phyloP scores from a whole-genome alignment of 2,888 invertebrate genomes.

The Disparrhopalites patrizii region DNA sequence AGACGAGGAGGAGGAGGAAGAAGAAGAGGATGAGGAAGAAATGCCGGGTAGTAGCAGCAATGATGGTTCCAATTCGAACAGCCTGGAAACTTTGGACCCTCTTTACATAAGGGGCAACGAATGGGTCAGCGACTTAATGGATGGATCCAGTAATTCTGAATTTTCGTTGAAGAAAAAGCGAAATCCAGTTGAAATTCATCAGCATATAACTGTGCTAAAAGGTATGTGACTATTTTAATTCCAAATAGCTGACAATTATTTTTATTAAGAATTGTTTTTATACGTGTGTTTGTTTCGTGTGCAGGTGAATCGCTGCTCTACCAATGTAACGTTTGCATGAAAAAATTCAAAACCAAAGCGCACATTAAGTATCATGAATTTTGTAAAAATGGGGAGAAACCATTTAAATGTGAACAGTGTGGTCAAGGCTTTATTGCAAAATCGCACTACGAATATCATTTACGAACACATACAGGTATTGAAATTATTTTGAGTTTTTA shows the following conservation, averaged over 20 bases:
- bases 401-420: constrained; percentile 56
- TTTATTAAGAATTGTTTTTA: neutral
- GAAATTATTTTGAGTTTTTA: neutral
- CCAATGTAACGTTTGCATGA: constrained; percentile 65
- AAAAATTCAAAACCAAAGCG: constrained; percentile 62
- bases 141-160: constrained; percentile 16
- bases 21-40: too few species aligned
- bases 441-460: constrained; percentile 70
- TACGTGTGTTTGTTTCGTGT: neutral
- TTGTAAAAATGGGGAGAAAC: constrained; percentile 51
- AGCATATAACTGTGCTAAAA: constrained; percentile 43
- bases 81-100: constrained; percentile 15
- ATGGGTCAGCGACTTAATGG: neutral
- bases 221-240: constrained; percentile 18
- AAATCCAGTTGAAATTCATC: constrained; percentile 45
- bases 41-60: constrained; percentile 10
- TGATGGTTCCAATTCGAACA: constrained; percentile 16
- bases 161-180: constrained; percentile 46
- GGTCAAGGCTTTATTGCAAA: constrained; percentile 64
- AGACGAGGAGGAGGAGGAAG: neutral
- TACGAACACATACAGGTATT: constrained; percentile 62
- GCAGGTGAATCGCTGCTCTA: constrained; percentile 58
- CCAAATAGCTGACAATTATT: neutral
- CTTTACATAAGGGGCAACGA: constrained; percentile 4
- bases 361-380: constrained; percentile 49